These are phyloP conservation scores for Altica lythri DNA, from an alignment of 2,888 invertebrate genomes.

Conservation along the genomic window DNA sequence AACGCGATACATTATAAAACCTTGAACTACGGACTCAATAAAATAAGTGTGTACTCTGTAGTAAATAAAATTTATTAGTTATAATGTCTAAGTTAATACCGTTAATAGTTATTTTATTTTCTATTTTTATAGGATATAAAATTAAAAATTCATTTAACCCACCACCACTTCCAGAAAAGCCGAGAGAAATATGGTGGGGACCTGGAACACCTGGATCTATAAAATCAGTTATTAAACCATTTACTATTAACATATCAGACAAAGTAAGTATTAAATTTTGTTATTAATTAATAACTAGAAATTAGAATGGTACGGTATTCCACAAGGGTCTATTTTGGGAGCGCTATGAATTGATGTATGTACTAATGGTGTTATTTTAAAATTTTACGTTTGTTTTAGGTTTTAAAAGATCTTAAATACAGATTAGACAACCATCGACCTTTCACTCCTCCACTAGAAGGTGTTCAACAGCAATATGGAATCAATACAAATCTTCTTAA, in stretches of 20 bases:
- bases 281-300: not conserved
- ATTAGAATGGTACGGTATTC: not conserved
- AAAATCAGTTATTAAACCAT: slow-evolving; percentile 62
- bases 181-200: slow-evolving; percentile 65
- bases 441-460: slow-evolving; percentile 64
- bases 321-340: too few species aligned
- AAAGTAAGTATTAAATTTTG: slow-evolving; percentile 56
- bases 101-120: slow-evolving; percentile 1
- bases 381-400: too few species aligned
- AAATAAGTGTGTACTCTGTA: too few species aligned
- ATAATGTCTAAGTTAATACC: too few species aligned
- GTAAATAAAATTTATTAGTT: too few species aligned
- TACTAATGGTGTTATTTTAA: too few species aligned
- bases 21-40: too few species aligned
- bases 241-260: slow-evolving; percentile 64
- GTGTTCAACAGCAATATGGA: slow-evolving; percentile 77
- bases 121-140: slow-evolving; percentile 16
- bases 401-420: slow-evolving; percentile 44
- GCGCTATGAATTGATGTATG: too few species aligned
- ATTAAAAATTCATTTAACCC: slow-evolving; percentile 9
- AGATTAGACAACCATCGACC: slow-evolving; percentile 60
- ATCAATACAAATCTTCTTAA: slow-evolving; percentile 70
- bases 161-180: slow-evolving; percentile 39
- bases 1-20: too few species aligned
- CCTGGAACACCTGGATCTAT: slow-evolving; percentile 58